Evolutionary conservation across 2,888 invertebrate species (phyloP), one percentile per base, ranked within the genome.

Genomic region (Eubasilissa splendida): DNA sequence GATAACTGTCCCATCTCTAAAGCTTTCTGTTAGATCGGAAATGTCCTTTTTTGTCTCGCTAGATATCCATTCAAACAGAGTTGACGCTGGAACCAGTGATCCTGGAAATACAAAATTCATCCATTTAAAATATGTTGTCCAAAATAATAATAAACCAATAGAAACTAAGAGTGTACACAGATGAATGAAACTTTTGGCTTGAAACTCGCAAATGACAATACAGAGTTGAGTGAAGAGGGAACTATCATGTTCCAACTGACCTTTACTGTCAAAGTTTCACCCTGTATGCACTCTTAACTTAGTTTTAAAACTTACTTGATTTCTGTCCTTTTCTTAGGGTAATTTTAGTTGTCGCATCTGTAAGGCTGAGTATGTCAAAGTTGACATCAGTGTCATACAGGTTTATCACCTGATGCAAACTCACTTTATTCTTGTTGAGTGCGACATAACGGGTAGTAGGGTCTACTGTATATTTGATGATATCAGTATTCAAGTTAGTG

Each of bases 401-500:
- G 85, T 92, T 91, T 84, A 93, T 90, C 60, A 96, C 95, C 87
- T 96, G 95, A 86, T 94, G 93, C 9, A 96, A 93, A 74, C 94
- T 90, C 14, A 97, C 96, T 22, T 94, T 93, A 53, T 92, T 91
- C 42, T 93, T 91, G 88, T 96, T 96, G 77, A 97, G 89, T 87
- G 96, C 96, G 5, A 95, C 96, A 88, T 97, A 96, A 84, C 89
- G 93, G 4, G 96, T 95, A 76, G 94, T 93, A 4, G 97, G 97
- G 88, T 97, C 97, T 4, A 97, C 89, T 0, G 96, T 96, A 87
- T 97, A 98, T 11, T 94, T 93, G 79, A 94, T 94, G 86, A 95
- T 95, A 88, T 98, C 97, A 84, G 97, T 95, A 87, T 96, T 95
- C 79, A 99, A 90, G 87, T 99, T 99, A 88, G 98, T 98, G 0